Evolutionary conservation across 2,797 vertebrate species (phyloP).

Genomic region (Hylomyscus alleni): DNA sequence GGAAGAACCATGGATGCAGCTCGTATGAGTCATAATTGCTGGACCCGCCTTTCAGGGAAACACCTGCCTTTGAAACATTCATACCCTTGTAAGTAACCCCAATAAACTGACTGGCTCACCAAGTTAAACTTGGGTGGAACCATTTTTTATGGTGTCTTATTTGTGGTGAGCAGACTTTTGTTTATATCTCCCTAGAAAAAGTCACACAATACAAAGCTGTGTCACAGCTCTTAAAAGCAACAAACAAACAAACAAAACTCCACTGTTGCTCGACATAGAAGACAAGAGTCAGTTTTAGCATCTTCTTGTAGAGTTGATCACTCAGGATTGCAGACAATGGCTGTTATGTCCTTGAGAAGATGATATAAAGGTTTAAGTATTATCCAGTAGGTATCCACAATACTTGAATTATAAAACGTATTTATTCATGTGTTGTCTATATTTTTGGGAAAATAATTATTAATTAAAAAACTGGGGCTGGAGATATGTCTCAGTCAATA

Average conservation of each 20-base stretch:
- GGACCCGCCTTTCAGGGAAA: not conserved
- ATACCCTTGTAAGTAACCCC: not conserved
- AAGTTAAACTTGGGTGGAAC: not conserved
- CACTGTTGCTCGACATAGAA: not conserved
- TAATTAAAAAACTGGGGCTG: not conserved
- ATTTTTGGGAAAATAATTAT: not conserved
- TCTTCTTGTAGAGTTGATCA: not conserved
- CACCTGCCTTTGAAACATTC: no score
- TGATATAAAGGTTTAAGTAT: slow-evolving; percentile 6
- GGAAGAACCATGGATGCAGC: not conserved
- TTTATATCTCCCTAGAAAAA: not conserved
- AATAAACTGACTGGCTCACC: not conserved
- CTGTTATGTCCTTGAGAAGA: not conserved
- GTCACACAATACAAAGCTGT: not conserved
- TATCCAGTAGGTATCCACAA: not conserved
- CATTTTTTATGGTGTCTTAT: not conserved
- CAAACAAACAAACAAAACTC: not conserved
- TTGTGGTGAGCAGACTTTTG: not conserved
- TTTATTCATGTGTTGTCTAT: slow-evolving; percentile 2
- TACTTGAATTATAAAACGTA: slow-evolving; percentile 32
- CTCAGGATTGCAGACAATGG: not conserved
- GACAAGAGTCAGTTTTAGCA: not conserved
- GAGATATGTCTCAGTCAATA: not conserved
- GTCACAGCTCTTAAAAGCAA: not conserved
- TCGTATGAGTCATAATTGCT: not conserved